Base-by-base conservation (phyloP, 2,113 vertebrate species). In the Climacteris rufus region DNA sequence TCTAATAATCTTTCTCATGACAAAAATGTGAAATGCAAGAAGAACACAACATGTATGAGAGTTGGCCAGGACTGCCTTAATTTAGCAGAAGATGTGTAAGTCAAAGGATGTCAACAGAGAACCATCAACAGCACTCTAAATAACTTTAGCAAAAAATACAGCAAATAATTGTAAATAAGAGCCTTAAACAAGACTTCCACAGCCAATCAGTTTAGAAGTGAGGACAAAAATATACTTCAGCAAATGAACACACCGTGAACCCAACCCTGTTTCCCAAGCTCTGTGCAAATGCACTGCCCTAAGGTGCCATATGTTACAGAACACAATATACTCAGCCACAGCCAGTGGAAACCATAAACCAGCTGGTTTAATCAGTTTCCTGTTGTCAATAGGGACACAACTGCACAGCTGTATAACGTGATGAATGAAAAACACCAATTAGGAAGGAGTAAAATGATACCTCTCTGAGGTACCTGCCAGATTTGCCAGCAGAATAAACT, bases 291-390 rank as follows among this genome's bases (percentile, higher is more conserved):
- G 33, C 52, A 9, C 35, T 90, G 49, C 72, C 49, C 64, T 30
- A 5, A 95, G 83, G n/a, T 87, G 83, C 83, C 92, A 82, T 94
- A 96, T 89, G 93, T 83, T 93, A 56, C 69, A 52, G n/a, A 90
- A 31, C 45, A 81, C 52, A 94, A 87, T 16, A 74, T 16, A 60
- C 44, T 72, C 64, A n/a, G 49, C 76, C 68, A 71, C 50, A 79
- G 87, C 81, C 93, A 94, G 68, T 28, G 77, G 80, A 75, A 95
- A 69, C 94, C 74, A 92, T 88, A 90, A 95, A 93, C 68, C 84
- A 94, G 81, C 84, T 94, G 88, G 69, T 83, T 96, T 96, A 88
- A 92, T 96, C 83, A 83, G 64, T 70, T 89, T 93, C 64, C 68
- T 6, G 4, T 52, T 15, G 5, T 88, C 88, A 88, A 20, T 2